phyloP scores from a whole-genome alignment of 1,140 invertebrate genomes.

The Sycophaga agraensis region DNA sequence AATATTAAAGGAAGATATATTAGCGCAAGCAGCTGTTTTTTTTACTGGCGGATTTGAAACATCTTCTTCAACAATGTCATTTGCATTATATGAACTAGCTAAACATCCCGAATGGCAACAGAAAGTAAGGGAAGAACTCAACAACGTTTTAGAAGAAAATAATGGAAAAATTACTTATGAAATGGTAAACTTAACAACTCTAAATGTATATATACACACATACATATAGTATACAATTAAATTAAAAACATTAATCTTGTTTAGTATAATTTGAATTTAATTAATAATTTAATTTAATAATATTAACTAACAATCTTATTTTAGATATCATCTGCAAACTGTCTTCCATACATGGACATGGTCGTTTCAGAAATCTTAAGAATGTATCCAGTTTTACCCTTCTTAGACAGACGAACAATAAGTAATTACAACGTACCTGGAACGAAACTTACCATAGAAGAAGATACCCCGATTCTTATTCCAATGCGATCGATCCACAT shows the following conservation, averaged over 20 bases:
- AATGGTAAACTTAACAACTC: conserved; percentile 28
- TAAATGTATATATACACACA: too few relatives aligned
- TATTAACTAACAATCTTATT: not conserved
- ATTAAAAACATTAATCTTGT: too few relatives aligned
- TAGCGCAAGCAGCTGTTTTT: conserved; percentile 67
- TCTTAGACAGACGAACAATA: conserved; percentile 54
- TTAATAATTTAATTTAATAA: too few relatives aligned
- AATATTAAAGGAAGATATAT: conserved; percentile 65
- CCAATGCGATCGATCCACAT: conserved; percentile 51
- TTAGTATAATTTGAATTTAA: too few relatives aligned
- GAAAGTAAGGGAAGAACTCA: conserved; percentile 36
- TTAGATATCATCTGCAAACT: not conserved
- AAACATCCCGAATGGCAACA: conserved; percentile 49
- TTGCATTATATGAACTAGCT: conserved; percentile 62
- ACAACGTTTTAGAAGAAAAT: conserved; percentile 23
- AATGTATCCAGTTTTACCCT: conserved; percentile 62
- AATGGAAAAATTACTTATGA: conserved; percentile 35
- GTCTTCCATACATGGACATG: conserved; percentile 38
- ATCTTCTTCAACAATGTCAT: conserved; percentile 59
- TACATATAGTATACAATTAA: too few relatives aligned
- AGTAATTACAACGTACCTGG: conserved; percentile 50
- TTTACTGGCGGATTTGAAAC: conserved; percentile 71
- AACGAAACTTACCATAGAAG: conserved; percentile 47
- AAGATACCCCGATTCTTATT: conserved; percentile 54
- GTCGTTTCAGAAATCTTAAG: conserved; percentile 59